Evolutionary conservation across 2,888 invertebrate species (phyloP), one percentile per base, ranked within the genome.

Genomic region (Drosophila tripunctata): DNA sequence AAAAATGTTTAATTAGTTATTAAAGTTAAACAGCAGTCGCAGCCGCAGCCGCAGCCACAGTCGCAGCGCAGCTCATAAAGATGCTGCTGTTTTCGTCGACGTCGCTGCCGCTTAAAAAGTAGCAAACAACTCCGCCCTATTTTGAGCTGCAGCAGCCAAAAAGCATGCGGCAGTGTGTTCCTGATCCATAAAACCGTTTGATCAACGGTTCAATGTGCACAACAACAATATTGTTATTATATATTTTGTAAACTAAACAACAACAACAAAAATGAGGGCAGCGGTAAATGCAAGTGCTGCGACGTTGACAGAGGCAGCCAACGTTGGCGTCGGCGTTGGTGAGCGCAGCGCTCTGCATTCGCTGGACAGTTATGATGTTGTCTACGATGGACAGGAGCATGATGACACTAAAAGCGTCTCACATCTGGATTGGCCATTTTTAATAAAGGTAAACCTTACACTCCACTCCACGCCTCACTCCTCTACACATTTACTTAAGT

Each of bases 361-460:
- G 12, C 66, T 78, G 56, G 79, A 83, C 40, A 71, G 67, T 63
- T 88, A 88, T 60, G 90, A 89, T 68, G 77, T 79, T 56, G 68
- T 72, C 56, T 78, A 83, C 8, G 80, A 85, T 67, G 72, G 70
- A 4, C 78, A 83, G 57, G 83, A 80, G 21, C 80, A 85, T 24
- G 89, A 84, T 48, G 87, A 87, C 47, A 61, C 79, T 22, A 77
- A 72, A 60, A 85, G 81, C 38, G 70, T 87, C 30, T 72, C 76
- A 12, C 88, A 89, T 57, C 62, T 91, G 68, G 90, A 91, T 73
- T 91, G 91, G 90, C 90, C 91, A 41, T 91, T 91, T 68, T 78
- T 91, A 55, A 91, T 91, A 63, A 90, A 91, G 90, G 90, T 90
- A 31, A 27, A 27, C n/a, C n/a, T n/a, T n/a, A n/a, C n/a, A n/a